Evolutionary conservation across 2,888 invertebrate genomes (phyloP).

Genomic region (Cheilosia pagana): DNA sequence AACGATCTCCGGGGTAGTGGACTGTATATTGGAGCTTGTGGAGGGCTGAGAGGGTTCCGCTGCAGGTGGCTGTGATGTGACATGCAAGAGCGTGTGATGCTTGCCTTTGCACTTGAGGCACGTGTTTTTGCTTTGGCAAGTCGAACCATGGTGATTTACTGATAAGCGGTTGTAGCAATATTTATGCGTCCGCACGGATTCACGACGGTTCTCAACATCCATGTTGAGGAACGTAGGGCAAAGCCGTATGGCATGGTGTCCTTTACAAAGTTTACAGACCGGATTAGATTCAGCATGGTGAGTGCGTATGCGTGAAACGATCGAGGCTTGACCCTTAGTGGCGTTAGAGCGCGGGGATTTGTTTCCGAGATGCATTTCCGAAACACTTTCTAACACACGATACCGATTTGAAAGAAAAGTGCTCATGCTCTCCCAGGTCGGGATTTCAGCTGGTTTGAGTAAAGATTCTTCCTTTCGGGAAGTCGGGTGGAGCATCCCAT

Average conservation of each 20-base stretch:
- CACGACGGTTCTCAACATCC: not conserved
- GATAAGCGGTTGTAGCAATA: not conserved
- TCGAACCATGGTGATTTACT: not conserved
- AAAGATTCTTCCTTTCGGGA: not conserved
- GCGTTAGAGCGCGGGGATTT: not conserved
- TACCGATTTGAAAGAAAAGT: not conserved
- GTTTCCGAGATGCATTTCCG: not conserved
- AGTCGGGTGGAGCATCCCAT: constrained; percentile 11
- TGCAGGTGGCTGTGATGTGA: not conserved
- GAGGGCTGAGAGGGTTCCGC: not conserved
- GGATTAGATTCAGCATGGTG: not conserved
- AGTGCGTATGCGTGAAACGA: not conserved
- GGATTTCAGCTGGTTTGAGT: not conserved
- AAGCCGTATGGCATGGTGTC: not conserved
- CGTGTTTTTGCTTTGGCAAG: not conserved
- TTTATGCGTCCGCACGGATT: not conserved
- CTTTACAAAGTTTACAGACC: not conserved
- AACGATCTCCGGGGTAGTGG: not conserved
- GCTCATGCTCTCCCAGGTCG: not conserved
- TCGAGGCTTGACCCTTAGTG: not conserved
- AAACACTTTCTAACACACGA: not conserved
- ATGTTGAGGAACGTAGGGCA: not conserved
- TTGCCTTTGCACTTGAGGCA: constrained; percentile 1
- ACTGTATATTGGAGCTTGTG: not conserved
- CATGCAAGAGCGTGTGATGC: not conserved